Evolutionary conservation across 2,797 vertebrate genomes (phyloP).

Genomic region (Siniperca undulata): DNA sequence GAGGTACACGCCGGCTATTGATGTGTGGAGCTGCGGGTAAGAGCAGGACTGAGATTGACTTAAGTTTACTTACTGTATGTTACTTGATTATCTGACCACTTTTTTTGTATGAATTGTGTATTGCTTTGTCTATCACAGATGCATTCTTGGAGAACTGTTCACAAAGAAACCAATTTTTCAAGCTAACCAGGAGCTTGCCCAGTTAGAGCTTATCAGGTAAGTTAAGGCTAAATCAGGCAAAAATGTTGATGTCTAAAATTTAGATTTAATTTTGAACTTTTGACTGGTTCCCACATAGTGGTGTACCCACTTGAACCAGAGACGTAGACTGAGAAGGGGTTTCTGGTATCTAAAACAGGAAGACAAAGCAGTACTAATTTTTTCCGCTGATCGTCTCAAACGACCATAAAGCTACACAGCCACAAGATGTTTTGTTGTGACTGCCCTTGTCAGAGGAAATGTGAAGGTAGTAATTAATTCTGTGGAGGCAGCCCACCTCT

Average conservation of each 20-base stretch:
- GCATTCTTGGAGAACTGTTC: conserved; percentile 98
- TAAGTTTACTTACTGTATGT: not conserved
- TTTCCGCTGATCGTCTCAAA: not conserved
- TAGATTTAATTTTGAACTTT: not conserved
- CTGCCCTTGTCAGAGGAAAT: conserved; percentile 14
- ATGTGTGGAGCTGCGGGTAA: conserved; percentile 99
- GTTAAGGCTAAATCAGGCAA: not conserved
- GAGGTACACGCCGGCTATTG: conserved; percentile 96
- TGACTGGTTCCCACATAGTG: not conserved
- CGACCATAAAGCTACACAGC: not conserved
- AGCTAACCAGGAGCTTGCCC: conserved; percentile 98
- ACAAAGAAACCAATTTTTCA: conserved; percentile 99
- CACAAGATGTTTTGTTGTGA: conserved; percentile 1
- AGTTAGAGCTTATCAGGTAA: conserved; percentile 98
- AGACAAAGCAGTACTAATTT: not conserved
- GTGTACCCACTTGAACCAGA: not conserved
- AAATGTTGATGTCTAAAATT: not conserved
- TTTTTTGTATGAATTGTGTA: not conserved
- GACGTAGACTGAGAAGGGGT: not conserved
- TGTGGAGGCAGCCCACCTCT: not conserved
- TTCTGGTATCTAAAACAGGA: conserved; percentile 2
- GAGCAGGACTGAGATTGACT: conserved; percentile 26
- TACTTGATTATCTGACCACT: not conserved
- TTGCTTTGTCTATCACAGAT: conserved; percentile 80
- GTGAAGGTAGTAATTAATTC: conserved; percentile 15